Conservation (phyloP, 2,797 vertebrate genomes). For the Darevskia nairensis region DNA sequence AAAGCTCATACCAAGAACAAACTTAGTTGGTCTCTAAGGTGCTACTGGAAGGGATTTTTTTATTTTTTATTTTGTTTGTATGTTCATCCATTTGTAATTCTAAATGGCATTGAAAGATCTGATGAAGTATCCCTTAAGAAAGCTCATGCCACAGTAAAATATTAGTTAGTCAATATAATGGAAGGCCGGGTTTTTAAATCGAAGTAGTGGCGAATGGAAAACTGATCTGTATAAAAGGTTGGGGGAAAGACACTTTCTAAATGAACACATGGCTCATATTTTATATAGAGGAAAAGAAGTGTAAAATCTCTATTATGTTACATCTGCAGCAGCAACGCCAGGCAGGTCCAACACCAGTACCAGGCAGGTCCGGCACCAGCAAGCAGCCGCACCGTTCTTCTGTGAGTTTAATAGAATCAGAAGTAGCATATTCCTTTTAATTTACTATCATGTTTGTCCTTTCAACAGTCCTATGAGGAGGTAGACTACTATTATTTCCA, state of each 20-base stretch:
- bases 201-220: not conserved
- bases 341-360: slow-evolving; percentile 25
- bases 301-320: slow-evolving; percentile 26
- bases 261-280: not conserved
- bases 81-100: not conserved
- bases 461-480: not conserved
- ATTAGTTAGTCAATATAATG: not conserved
- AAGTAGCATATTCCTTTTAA: slow-evolving; percentile 7
- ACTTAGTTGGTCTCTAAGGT: too few species aligned
- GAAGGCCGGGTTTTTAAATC: not conserved
- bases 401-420: slow-evolving; percentile 29
- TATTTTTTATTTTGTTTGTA: too few species aligned
- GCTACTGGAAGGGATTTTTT: too few species aligned
- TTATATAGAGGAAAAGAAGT: not conserved
- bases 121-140: not conserved
- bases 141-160: slow-evolving; percentile 8
- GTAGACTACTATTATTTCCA: not conserved
- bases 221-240: not conserved
- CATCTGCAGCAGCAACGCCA: slow-evolving; percentile 28
- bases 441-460: not conserved
- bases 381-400: not conserved
- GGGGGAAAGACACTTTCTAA: not conserved
- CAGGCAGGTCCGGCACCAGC: slow-evolving; percentile 28
- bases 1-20: too few species aligned
- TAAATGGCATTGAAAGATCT: not conserved